Evolutionary conservation across 2,888 invertebrate species (phyloP).

Genomic region (Oasisia sp.): DNA sequence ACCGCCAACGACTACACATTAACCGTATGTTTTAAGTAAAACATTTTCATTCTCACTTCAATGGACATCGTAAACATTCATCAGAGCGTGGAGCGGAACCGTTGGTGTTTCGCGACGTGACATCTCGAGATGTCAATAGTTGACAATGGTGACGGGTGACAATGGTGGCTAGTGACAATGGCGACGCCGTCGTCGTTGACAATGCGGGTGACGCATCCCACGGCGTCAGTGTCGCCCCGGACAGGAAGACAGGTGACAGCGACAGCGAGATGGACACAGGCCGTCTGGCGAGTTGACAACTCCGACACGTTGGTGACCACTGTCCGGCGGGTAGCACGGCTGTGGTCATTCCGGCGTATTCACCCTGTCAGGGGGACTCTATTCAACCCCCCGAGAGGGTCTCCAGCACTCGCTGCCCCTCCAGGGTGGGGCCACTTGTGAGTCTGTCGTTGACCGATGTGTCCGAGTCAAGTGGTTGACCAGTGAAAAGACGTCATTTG

Average conservation of each 20-base stretch:
- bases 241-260: neutral
- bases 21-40: neutral
- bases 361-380: neutral
- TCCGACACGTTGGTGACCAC: neutral
- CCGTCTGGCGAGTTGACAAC: neutral
- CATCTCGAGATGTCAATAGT: neutral
- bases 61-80: neutral
- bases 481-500: neutral
- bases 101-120: neutral
- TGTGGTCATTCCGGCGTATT: neutral
- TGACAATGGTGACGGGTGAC: neutral
- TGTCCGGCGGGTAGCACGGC: neutral
- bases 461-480: neutral
- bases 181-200: neutral
- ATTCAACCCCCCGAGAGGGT: neutral
- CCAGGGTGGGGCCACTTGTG: neutral
- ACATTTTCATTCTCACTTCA: neutral
- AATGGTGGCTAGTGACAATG: neutral
- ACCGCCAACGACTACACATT: neutral
- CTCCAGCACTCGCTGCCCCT: neutral
- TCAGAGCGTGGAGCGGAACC: neutral
- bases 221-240: neutral
- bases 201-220: neutral
- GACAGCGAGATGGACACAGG: neutral
- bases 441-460: neutral